phyloP scores from a whole-genome alignment of 2,797 vertebrate species.

The Chloroceryle inda region DNA sequence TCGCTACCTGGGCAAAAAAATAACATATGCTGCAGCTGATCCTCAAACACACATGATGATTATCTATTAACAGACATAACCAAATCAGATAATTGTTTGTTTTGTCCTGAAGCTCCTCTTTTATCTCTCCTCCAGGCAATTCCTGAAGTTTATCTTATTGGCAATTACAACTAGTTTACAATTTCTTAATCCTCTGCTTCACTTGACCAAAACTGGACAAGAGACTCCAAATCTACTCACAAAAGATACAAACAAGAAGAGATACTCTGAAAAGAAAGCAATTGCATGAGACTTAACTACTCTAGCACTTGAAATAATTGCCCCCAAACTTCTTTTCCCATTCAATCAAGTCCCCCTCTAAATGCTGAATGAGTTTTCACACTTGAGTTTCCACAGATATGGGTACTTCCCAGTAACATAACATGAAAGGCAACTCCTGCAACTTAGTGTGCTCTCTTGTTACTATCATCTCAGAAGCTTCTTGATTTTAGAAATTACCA shows the following conservation, averaged over 20 bases:
- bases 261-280: background rate
- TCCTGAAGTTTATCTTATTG: background rate
- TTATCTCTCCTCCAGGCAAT: background rate
- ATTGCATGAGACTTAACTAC: background rate
- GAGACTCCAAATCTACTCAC: background rate
- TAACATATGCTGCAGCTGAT: background rate
- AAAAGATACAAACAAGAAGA: background rate
- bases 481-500: background rate
- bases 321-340: background rate
- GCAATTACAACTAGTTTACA: background rate
- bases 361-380: background rate
- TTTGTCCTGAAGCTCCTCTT: background rate
- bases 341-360: background rate
- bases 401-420: background rate
- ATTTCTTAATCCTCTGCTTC: background rate
- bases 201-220: background rate
- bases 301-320: background rate
- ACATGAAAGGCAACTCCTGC: background rate
- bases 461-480: background rate
- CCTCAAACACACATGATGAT: background rate
- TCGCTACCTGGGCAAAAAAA: background rate
- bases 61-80: background rate
- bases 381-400: too few relatives aligned
- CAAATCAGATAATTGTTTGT: background rate
- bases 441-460: background rate